Evolutionary conservation across 2,113 vertebrate species (phyloP).

Genomic region (Hiodon tergisus): DNA sequence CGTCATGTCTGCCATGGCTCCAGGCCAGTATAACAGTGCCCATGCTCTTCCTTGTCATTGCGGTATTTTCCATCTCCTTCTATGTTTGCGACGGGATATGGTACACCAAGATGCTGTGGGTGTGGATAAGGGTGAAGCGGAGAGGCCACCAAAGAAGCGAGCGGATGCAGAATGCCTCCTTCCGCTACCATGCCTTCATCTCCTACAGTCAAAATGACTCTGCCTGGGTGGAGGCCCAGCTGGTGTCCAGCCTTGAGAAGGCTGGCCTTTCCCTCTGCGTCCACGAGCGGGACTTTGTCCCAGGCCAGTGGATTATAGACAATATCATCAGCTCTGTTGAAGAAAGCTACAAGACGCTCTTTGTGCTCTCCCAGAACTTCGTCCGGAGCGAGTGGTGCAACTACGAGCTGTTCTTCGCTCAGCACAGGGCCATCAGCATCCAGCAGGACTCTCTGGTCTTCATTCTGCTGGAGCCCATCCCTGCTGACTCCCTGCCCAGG

Average conservation of each 20-base stretch:
- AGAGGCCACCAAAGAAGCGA: constrained; percentile 36
- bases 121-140: constrained; percentile 55
- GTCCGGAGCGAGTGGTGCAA: constrained; percentile 59
- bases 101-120: constrained; percentile 57
- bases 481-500: constrained; percentile 48
- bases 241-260: constrained; percentile 46
- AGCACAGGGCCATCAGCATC: constrained; percentile 48
- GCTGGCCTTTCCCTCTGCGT: constrained; percentile 50
- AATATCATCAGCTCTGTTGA: constrained; percentile 61
- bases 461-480: constrained; percentile 56
- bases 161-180: constrained; percentile 30
- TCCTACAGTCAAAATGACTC: constrained; percentile 59
- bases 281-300: constrained; percentile 58
- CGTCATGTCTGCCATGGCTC: constrained; percentile 42
- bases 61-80: constrained; percentile 37
- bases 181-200: constrained; percentile 54
- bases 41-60: constrained; percentile 5
- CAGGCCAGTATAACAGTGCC: constrained; percentile 35
- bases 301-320: constrained; percentile 57
- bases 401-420: constrained; percentile 61
- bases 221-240: constrained; percentile 46
- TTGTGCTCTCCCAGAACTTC: constrained; percentile 56
- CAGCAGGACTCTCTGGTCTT: constrained; percentile 55
- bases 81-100: constrained; percentile 46
- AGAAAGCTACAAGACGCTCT: constrained; percentile 56